Percentiles rank a stretch among this genome's conserved stretches.
Conservation (phyloP, 1,140 invertebrate species). For the Caenorhabditis tropicalis region DNA sequence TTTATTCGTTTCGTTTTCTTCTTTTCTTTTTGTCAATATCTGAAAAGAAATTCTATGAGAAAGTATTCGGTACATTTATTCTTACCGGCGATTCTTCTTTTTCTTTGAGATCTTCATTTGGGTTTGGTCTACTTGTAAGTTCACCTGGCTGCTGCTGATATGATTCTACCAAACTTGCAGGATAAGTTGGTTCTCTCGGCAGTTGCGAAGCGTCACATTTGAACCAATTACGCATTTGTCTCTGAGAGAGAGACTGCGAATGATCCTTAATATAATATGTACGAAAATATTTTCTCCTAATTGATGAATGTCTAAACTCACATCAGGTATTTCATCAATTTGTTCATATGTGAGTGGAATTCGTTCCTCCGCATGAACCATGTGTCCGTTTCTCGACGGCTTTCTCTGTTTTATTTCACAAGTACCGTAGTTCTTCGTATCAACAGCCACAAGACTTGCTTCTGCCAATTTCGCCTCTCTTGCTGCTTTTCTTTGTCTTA, state of each 20-base stretch:
- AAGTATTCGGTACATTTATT: neutral
- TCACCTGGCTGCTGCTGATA: neutral
- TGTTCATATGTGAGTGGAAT: conserved; percentile 9
- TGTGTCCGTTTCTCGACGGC: conserved; percentile 44
- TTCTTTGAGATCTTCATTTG: neutral
- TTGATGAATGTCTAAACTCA: neutral
- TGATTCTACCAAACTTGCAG: neutral
- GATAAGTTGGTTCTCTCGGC: conserved; percentile 59
- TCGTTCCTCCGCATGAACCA: neutral
- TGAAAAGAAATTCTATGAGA: neutral
- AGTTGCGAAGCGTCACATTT: conserved; percentile 66
- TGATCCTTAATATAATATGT: no score
- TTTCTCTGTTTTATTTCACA: conserved; percentile 11
- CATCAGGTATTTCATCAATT: conserved; percentile 29
- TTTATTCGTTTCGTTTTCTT: neutral
- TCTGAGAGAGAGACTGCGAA: conserved; percentile 46
- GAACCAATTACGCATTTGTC: conserved; percentile 63
- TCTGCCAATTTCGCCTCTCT: conserved; percentile 32
- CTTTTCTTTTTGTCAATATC: conserved; percentile 10
- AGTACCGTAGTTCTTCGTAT: conserved; percentile 40
- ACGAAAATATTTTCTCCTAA: neutral
- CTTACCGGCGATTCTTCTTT: conserved; percentile 21
- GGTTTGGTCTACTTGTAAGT: neutral
- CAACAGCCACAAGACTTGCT: neutral
- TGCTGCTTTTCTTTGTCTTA: neutral